Conservation (phyloP, 2,797 vertebrate genomes). For the Mormyrops boulengeri region DNA sequence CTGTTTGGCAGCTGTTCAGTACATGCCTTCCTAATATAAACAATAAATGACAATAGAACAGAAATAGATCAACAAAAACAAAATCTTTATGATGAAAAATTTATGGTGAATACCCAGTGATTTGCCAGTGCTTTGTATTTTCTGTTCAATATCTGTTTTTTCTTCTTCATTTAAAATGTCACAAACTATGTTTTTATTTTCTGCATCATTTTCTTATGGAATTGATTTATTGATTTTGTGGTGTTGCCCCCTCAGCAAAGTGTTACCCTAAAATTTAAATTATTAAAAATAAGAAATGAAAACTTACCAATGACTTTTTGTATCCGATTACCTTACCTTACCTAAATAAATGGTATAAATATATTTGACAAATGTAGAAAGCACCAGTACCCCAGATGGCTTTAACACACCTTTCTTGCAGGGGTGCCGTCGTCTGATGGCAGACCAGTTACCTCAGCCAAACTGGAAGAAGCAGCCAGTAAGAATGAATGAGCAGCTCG, state of each 20-base stretch:
- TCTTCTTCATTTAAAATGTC: background rate
- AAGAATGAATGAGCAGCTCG: background rate
- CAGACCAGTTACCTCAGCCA: background rate
- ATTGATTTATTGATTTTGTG: background rate
- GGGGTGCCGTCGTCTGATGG: background rate
- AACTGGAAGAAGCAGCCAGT: background rate
- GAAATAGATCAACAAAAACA: background rate
- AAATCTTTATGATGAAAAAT: background rate
- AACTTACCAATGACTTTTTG: background rate
- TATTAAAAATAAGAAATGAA: background rate
- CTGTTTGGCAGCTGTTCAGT: constrained; percentile 5
- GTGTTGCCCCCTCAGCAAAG: background rate
- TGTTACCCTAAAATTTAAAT: background rate
- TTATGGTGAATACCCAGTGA: background rate
- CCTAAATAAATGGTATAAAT: background rate
- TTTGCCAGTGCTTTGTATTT: background rate
- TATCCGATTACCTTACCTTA: background rate
- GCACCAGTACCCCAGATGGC: background rate
- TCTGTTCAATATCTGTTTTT: background rate
- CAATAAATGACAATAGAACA: background rate
- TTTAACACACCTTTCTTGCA: background rate
- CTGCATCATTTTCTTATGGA: background rate
- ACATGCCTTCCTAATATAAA: constrained; percentile 11
- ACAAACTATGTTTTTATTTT: background rate
- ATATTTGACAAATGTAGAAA: background rate